A percentile compares a stretch with the other conserved stretches of the same genome.
Conservation (phyloP, 2,113 vertebrate genomes). For the Myotis davidii region DNA sequence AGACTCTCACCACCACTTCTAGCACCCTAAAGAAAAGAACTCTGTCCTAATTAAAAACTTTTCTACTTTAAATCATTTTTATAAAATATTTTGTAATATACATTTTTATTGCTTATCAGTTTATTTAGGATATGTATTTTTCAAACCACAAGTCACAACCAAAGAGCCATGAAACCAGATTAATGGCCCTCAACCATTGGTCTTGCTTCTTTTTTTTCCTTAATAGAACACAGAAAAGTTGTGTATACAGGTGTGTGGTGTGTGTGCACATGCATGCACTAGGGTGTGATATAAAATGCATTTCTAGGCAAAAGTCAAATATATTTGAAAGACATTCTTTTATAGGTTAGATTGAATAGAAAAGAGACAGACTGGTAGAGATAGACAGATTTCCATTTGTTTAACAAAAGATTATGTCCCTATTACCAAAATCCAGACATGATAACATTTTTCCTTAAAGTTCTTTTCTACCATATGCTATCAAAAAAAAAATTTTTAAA, state of each 20-base stretch:
- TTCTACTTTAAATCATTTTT: constrained; percentile 31
- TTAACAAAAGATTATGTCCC: not conserved
- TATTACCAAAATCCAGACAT: not conserved
- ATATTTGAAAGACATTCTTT: not conserved
- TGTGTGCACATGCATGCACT: not conserved
- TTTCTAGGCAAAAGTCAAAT: constrained; percentile 13
- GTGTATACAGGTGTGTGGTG: not conserved
- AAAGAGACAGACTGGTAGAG: not conserved
- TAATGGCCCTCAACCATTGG: not conserved
- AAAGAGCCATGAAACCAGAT: not conserved
- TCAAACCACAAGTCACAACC: not conserved
- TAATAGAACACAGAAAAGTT: not conserved
- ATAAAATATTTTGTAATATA: not conserved
- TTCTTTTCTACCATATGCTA: constrained; percentile 18
- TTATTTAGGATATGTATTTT: not conserved
- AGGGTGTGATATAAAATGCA: not conserved
- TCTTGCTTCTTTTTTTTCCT: not conserved
- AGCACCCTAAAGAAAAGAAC: not conserved
- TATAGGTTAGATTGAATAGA: not conserved
- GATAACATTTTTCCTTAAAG: constrained; percentile 44
- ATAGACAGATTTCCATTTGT: not conserved
- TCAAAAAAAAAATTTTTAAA: constrained; percentile 35
- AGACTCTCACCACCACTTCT: not conserved
- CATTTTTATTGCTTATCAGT: constrained; percentile 11
- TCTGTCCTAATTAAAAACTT: not conserved